These are phyloP conservation scores for Drosophila grimshawi DNA, from an alignment of 1,140 invertebrate genomes.

Conservation along the genomic window DNA sequence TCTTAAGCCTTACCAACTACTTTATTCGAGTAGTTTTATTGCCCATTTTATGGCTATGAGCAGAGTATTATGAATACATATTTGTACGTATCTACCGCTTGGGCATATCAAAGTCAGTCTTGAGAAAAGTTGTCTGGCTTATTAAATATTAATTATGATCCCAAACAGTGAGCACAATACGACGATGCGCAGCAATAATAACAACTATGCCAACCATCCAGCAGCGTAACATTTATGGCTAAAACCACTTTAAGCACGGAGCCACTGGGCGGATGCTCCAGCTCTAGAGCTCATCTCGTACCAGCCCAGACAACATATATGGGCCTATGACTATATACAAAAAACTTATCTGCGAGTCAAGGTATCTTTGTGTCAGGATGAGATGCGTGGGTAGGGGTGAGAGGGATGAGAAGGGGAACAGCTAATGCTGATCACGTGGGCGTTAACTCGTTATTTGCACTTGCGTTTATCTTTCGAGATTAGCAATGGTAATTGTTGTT, in stretches of 20 bases:
- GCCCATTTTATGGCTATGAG: slow-evolving; percentile 3
- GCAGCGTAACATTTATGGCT: slow-evolving; percentile 57
- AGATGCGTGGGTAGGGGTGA: not conserved
- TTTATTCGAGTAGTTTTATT: slow-evolving; percentile 3
- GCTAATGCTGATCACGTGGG: slow-evolving; percentile 53
- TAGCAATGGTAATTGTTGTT: slow-evolving; percentile 75
- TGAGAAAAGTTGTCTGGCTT: slow-evolving; percentile 52
- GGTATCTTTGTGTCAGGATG: slow-evolving; percentile 2
- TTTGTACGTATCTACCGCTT: slow-evolving; percentile 5
- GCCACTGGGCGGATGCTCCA: slow-evolving; percentile 69
- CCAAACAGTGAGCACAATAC: slow-evolving; percentile 25
- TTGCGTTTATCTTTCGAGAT: slow-evolving; percentile 58
- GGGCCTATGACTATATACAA: slow-evolving; percentile 26
- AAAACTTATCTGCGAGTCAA: slow-evolving; percentile 13
- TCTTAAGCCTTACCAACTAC: not conserved
- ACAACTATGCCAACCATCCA: slow-evolving; percentile 36
- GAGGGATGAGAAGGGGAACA: not conserved
- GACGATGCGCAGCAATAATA: slow-evolving; percentile 27
- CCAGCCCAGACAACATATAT: slow-evolving; percentile 15
- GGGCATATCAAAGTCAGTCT: slow-evolving; percentile 26
- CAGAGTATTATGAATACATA: slow-evolving; percentile 41
- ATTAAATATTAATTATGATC: slow-evolving; percentile 81
- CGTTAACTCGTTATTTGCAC: slow-evolving; percentile 41
- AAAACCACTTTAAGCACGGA: slow-evolving; percentile 61
- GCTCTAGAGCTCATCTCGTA: slow-evolving; percentile 10